Evolutionary conservation across 2,113 vertebrate genomes (phyloP), one percentile per base, ranked within the genome.

Genomic region (Thunnus maccoyii): DNA sequence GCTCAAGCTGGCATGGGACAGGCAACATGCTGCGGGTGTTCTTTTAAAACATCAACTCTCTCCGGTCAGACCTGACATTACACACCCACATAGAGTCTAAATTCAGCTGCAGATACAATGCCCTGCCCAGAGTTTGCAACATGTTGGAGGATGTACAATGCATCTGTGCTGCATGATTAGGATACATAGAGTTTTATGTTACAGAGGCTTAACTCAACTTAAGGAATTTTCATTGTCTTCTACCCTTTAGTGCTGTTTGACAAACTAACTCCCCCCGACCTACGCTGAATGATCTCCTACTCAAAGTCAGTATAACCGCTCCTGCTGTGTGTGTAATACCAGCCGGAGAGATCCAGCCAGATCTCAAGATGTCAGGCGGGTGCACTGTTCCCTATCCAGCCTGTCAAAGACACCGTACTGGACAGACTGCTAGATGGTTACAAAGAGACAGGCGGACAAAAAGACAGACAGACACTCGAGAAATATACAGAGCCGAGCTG

Each of bases 1-100:
- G 32, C 18, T 8, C 54, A 60, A 61, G 75, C 81, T 70, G 60
- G 61, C 62, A 84, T 76, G 55, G 50, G 72, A 81, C 65, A 77
- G 72, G 9, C 51, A 72, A 66, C 85, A 76, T 69, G 78, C 78
- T 77, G 84, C 11, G n/a, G 65, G 25, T 62, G 61, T 75, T 69
- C 76, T 82, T 76, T 74, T 2, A 82, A 72, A 75, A 61, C 32
- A 73, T 78, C 30, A 25, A 65, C 51, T 71, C 57, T 58, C 52
- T 63, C 69, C 30, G 47, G 73, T 67, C 62, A 85, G 3, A 32
- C 63, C 64, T 80, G 58, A 78, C 52, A 67, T 82, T 68, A 72
- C 32, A 65, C 67, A 22, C 80, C 80, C 71, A 79, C 84, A 75
- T 44, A 0, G 2, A 52, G 65, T 66, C 71, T 74, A 76, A 67